Base-by-base conservation (phyloP, 2,113 vertebrate species). In the Hipposideros armiger region DNA sequence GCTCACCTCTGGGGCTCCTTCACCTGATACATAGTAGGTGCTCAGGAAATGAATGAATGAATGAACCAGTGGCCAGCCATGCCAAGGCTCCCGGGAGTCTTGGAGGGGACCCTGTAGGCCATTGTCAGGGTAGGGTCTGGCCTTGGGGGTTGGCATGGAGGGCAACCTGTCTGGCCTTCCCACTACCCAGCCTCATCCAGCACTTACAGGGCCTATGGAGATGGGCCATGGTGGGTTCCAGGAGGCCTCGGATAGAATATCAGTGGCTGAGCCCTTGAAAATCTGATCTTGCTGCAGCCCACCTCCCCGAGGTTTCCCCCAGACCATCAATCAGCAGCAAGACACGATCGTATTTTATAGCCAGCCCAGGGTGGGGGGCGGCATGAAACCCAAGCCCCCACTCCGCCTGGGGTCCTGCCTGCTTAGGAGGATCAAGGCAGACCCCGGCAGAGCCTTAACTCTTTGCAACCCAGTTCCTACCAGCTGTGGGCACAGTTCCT, bases 261-360 rank as follows among this genome's bases (percentile, higher is more conserved):
- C 98, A 96, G 97, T 26, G 93, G 30, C 96, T 95, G 97, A 88
- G 54, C 96, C 96, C 98, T 86, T 66, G 97, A 95, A 91, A 98
- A 96, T 17, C 54, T 54, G 97, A 97, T 97, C 98, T 96, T 20
- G 1, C 95, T 64, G 95, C 90, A 86, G 88, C 4, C 26, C 56
- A 36, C 82, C 83, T 94, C 96, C 96, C 72, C 58, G 11, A 87
- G 87, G 11, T 93, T 89, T 6, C 90, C 78, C 97, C 45, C 78
- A 93, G 93, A 1, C 97, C 97, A 98, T 98, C 98, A 96, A 97
- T 98, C 98, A 98, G 97, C 26, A 74, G 87, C 1, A 90, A 95
- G 98, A 96, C 97, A 70, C 1, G 97, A 96, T 98, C 54, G 0
- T 97, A 26, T 98, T 98, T 98, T 98, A 98, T 32, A 97, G 97